phyloP scores from a whole-genome alignment of 1,140 invertebrate species.

The Laodelphax striatellus region DNA sequence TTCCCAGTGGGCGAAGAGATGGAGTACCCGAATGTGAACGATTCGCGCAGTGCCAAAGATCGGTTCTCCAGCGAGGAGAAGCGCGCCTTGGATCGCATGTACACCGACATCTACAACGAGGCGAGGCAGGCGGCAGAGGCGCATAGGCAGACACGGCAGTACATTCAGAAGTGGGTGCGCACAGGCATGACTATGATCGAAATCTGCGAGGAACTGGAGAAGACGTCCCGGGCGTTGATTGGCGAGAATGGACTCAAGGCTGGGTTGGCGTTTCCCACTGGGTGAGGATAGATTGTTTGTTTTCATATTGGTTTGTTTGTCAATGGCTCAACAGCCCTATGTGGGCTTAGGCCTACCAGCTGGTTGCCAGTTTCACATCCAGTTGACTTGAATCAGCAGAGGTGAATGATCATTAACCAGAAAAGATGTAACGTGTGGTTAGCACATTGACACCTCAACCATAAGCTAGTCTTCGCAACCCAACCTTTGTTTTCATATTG shows the following conservation, averaged over 20 bases:
- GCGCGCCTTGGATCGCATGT: conserved; percentile 62
- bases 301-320: too few relatives aligned
- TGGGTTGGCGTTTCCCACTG: conserved; percentile 96
- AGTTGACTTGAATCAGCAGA: too few relatives aligned
- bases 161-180: conserved; percentile 85
- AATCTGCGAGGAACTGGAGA: conserved; percentile 95
- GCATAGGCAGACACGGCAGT: conserved; percentile 84
- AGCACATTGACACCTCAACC: too few relatives aligned
- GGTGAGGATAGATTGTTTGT: conserved; percentile 36
- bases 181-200: conserved; percentile 99
- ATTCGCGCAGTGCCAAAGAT: conserved; percentile 36
- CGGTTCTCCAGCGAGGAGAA: conserved; percentile 87
- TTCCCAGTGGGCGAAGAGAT: conserved; percentile 72
- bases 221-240: conserved; percentile 81
- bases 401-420: too few relatives aligned
- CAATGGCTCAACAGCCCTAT: too few relatives aligned
- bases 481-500: too few relatives aligned
- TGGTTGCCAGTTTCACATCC: too few relatives aligned
- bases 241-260: conserved; percentile 92
- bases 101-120: conserved; percentile 89
- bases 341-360: too few relatives aligned
- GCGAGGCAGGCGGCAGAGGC: conserved; percentile 92
- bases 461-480: too few relatives aligned
- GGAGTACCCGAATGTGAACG: conserved; percentile 68
- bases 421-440: too few relatives aligned